Conservation (phyloP, 2,797 vertebrate genomes). For the Rhynchonycteris naso region DNA sequence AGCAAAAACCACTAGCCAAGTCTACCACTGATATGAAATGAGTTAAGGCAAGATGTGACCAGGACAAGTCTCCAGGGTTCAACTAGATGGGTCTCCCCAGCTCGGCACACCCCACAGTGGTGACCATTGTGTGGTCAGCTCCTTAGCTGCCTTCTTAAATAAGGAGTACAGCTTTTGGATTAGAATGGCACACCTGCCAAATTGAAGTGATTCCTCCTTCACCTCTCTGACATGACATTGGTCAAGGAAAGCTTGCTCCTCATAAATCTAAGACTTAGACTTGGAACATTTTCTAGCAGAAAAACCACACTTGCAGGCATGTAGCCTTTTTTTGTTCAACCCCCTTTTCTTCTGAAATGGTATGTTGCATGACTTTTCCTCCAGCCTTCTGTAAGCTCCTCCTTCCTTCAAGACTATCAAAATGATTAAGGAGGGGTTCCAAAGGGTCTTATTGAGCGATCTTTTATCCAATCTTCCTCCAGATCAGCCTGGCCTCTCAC, state of each 20-base stretch:
- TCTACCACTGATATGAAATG: neutral
- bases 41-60: neutral
- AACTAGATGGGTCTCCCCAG: accelerated
- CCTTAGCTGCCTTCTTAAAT: neutral
- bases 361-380: neutral
- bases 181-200: neutral
- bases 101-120: no score
- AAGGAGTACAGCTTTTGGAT: neutral
- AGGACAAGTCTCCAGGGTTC: neutral
- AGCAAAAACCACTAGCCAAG: no score
- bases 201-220: neutral
- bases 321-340: neutral
- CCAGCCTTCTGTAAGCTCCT: neutral
- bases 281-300: neutral
- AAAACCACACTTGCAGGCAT: neutral
- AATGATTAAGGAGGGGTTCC: neutral
- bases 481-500: neutral
- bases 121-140: neutral
- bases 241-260: neutral
- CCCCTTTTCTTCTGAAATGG: neutral
- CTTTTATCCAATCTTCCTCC: neutral
- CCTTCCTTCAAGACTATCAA: neutral
- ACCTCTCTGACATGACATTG: neutral
- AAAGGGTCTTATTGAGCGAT: neutral
- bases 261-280: neutral